A percentile compares a stretch with the other conserved stretches of the same genome.
Evolutionary conservation across 1,140 invertebrate species (phyloP).

Genomic region (Cryptotermes secundus): DNA sequence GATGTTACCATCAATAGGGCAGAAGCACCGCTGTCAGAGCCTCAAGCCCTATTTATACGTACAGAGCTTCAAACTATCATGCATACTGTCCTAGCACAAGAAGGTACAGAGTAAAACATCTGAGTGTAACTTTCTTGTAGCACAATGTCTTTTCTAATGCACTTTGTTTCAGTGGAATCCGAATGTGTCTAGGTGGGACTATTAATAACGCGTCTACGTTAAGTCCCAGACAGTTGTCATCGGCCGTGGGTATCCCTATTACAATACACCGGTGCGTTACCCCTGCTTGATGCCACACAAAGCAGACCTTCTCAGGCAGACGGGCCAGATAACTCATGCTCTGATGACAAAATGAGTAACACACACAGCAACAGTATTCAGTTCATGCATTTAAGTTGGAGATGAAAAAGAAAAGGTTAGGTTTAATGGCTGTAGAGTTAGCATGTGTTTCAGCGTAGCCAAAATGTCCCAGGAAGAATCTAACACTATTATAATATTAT

Average conservation of each 20-base stretch:
- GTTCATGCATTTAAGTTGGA: background rate
- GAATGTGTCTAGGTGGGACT: background rate
- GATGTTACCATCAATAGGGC: too few species aligned
- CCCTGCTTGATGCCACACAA: background rate
- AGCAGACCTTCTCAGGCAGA: background rate
- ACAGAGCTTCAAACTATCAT: too few species aligned
- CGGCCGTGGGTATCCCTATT: background rate
- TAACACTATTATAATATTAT: conserved; percentile 23
- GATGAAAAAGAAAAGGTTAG: background rate
- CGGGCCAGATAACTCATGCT: conserved; percentile 20
- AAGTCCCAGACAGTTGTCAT: background rate
- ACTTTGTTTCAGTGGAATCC: background rate
- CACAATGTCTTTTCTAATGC: background rate
- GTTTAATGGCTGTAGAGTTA: background rate
- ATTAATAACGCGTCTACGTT: background rate
- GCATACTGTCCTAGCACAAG: too few species aligned
- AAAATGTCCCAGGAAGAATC: background rate
- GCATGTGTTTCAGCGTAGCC: background rate
- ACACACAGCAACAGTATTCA: background rate
- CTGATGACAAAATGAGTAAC: background rate
- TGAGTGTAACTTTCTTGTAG: too few species aligned
- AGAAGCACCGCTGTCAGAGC: too few species aligned
- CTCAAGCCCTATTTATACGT: too few species aligned
- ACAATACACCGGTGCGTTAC: background rate
- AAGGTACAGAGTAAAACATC: too few species aligned